Conservation (phyloP, 1,140 invertebrate genomes). For the Vanessa atalanta region DNA sequence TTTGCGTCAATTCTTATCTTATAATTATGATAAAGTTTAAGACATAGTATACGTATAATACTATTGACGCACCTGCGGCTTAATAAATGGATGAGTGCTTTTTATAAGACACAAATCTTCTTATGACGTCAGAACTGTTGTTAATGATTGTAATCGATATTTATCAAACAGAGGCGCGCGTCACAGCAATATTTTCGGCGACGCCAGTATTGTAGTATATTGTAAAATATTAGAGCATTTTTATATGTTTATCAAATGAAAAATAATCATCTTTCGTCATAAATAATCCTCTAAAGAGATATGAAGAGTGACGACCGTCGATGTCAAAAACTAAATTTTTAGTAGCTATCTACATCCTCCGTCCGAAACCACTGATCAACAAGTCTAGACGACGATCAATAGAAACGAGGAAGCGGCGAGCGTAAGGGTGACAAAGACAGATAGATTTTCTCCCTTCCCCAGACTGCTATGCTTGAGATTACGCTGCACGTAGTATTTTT, state of each 20-base stretch:
- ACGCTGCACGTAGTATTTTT: constrained; percentile 51
- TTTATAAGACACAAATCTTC: constrained; percentile 39
- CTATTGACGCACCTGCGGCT: constrained; percentile 45
- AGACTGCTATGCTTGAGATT: constrained; percentile 48
- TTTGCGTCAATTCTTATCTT: constrained; percentile 61
- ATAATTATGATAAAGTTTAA: constrained; percentile 54
- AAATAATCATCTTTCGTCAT: constrained; percentile 6
- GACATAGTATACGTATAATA: constrained; percentile 37
- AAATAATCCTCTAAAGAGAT: background rate
- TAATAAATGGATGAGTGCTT: constrained; percentile 31
- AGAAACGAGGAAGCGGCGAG: constrained; percentile 58
- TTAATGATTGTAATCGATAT: constrained; percentile 27
- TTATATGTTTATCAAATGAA: background rate
- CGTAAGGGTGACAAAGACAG: constrained; percentile 52
- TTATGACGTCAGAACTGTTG: constrained; percentile 36
- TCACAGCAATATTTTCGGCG: constrained; percentile 27
- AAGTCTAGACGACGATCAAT: constrained; percentile 79
- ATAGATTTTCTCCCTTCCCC: constrained; percentile 43
- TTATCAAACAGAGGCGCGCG: constrained; percentile 24
- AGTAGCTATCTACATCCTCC: constrained; percentile 37
- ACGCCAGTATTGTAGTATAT: background rate
- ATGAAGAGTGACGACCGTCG: constrained; percentile 15
- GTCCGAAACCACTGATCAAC: constrained; percentile 69
- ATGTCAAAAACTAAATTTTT: constrained; percentile 20
- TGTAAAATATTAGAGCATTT: background rate